Evolutionary conservation across 2,888 invertebrate species (phyloP).

Genomic region (Pharmacophagus antenor): DNA sequence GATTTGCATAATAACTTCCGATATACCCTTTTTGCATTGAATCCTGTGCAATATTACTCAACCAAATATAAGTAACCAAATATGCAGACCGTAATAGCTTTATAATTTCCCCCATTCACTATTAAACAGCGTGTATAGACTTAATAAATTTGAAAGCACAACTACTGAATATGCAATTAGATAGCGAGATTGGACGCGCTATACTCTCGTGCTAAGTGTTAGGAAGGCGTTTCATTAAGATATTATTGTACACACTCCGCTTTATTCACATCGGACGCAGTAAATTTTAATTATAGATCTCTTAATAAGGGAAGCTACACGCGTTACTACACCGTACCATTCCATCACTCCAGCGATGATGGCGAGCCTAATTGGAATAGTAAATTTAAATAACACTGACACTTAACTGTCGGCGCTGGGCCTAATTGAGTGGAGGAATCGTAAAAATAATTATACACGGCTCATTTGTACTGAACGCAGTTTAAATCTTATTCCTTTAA

Average conservation of each 20-base stretch:
- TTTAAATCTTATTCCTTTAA: conserved; percentile 74
- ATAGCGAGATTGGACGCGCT: conserved; percentile 29
- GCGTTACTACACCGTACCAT: conserved; percentile 66
- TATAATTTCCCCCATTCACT: conserved; percentile 24
- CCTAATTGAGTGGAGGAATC: conserved; percentile 78
- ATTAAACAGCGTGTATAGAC: conserved; percentile 29
- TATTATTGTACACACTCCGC: conserved; percentile 42
- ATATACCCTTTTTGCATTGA: neutral
- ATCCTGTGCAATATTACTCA: conserved; percentile 9
- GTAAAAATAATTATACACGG: conserved; percentile 79
- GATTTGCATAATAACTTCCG: neutral
- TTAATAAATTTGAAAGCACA: conserved; percentile 29
- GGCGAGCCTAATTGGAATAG: conserved; percentile 77
- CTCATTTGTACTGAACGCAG: conserved; percentile 73
- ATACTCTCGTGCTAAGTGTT: conserved; percentile 33
- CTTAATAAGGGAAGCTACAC: conserved; percentile 75
- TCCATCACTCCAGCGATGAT: conserved; percentile 72
- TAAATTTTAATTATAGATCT: conserved; percentile 77
- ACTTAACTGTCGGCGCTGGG: conserved; percentile 70
- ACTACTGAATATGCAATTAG: conserved; percentile 33
- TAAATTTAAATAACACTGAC: conserved; percentile 80
- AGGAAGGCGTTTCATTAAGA: conserved; percentile 38
- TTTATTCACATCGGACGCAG: conserved; percentile 56
- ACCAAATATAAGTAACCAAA: conserved; percentile 26
- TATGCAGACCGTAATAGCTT: conserved; percentile 19